A percentile compares a stretch with the other conserved stretches of the same genome.
phyloP scores from a whole-genome alignment of 2,888 invertebrate species.

The Shargacucullia verbasci region DNA sequence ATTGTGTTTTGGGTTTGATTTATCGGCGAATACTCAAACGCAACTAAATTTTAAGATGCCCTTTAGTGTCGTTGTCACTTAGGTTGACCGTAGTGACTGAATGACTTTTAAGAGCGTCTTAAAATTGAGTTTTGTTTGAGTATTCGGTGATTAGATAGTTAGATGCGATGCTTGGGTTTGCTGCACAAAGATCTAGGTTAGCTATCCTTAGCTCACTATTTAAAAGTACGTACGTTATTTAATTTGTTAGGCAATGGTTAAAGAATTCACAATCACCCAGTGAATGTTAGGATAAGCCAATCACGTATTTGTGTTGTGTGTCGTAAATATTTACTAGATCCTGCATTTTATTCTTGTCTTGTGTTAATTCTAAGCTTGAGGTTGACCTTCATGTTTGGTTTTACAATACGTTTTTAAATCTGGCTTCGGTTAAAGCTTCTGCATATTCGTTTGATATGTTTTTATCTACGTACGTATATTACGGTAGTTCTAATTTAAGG shows the following conservation, averaged over 20 bases:
- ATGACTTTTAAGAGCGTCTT: no score
- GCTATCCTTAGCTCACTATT: slow-evolving; percentile 22
- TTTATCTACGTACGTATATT: background rate
- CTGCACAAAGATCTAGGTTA: slow-evolving; percentile 36
- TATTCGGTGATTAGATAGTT: slow-evolving; percentile 5
- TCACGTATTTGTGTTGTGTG: slow-evolving; percentile 44
- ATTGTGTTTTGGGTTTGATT: no score
- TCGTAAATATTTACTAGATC: slow-evolving; percentile 22
- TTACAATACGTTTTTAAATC: slow-evolving; percentile 17
- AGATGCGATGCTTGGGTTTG: slow-evolving; percentile 42
- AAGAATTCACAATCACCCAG: slow-evolving; percentile 19
- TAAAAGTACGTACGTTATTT: slow-evolving; percentile 16
- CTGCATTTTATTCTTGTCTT: slow-evolving; percentile 36
- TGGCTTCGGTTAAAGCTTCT: slow-evolving; percentile 37
- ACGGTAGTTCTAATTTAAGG: no score
- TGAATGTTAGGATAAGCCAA: slow-evolving; percentile 37
- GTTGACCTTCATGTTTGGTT: slow-evolving; percentile 25
- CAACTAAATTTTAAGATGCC: no score
- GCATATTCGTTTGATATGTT: slow-evolving; percentile 22
- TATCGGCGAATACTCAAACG: no score
- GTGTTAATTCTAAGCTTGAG: slow-evolving; percentile 41
- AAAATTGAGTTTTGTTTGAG: no score
- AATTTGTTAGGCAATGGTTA: slow-evolving; percentile 11
- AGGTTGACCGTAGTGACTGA: no score
- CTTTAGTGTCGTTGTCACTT: no score